Evolutionary conservation across 1,140 invertebrate genomes (phyloP), one percentile per base, ranked within the genome.

Genomic region (Drosophila tropicalis): DNA sequence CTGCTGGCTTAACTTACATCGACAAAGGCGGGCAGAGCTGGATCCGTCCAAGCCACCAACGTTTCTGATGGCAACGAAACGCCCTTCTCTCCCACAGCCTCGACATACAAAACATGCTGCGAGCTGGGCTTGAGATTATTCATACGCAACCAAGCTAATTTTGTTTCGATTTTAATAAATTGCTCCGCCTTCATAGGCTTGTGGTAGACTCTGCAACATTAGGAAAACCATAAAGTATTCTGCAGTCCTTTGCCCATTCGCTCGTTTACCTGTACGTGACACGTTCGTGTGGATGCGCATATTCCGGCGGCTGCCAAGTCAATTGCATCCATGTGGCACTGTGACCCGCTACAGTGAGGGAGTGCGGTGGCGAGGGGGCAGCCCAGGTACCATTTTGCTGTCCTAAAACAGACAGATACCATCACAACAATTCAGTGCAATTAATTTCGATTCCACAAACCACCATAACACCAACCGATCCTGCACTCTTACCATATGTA

Each of bases 21-120:
- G 22, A 97, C 96, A 92, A 96, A 96, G 2, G 96, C 96, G 0
- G 96, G 96, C 90, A 96, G 95, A 1, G 96, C 96, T 1, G 96
- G 96, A 93, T 97, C 96, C 12, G 96, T 97, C 96, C 96, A 97
- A 1, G 96, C 96, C 54, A 97, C 93, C 3, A 97, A 91, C 0
- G 96, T 97, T 92, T 97, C 96, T 1, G 96, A 96, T 2, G 96
- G 95, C 74, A 95, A 84, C 9, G 96, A 96, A 62, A 94, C 93
- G 0, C 96, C 96, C 58, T 94, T 94, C 1, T 94, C 93, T 2
- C 95, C 94, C 19, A 95, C 93, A 1, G 95, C 96, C 57, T 93
- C 94, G 39, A 96, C 95, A 91, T 95, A 96, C 25, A 96, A 93
- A 64, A 96, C 95, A 91, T 96, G 96, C 92, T 96, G 95, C 0